phyloP scores from a whole-genome alignment of 1,140 invertebrate species.

The Scaptomyza pallida region DNA sequence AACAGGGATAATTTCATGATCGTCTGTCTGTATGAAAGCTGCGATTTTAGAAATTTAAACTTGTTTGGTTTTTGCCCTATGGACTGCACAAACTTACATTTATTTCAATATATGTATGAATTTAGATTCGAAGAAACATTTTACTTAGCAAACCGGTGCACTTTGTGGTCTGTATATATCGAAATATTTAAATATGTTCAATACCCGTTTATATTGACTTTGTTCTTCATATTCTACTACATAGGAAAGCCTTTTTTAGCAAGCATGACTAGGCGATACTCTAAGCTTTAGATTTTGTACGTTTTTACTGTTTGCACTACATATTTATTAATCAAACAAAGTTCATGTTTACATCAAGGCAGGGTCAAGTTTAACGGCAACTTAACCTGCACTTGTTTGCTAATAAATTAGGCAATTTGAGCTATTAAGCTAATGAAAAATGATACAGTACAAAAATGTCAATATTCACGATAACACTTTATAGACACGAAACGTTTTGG shows the following conservation, averaged over 20 bases:
- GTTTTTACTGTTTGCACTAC: no score
- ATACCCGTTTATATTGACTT: slow-evolving; percentile 13
- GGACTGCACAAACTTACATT: not conserved
- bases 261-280: no score
- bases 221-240: slow-evolving; percentile 10
- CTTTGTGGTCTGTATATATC: not conserved
- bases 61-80: no score
- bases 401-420: slow-evolving; percentile 69
- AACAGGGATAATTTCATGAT: no score
- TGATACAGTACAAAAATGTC: slow-evolving; percentile 36
- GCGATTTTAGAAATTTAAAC: no score
- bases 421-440: slow-evolving; percentile 38
- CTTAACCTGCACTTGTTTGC: slow-evolving; percentile 31
- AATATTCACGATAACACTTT: slow-evolving; percentile 39
- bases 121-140: slow-evolving; percentile 60
- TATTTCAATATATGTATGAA: slow-evolving; percentile 6
- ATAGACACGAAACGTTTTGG: slow-evolving; percentile 16
- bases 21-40: no score
- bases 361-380: slow-evolving; percentile 14
- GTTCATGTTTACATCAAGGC: not conserved
- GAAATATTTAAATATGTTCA: not conserved
- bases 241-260: no score
- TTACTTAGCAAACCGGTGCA: slow-evolving; percentile 29
- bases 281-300: no score
- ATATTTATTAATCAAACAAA: no score